These are phyloP conservation scores for Conomelus anceps DNA, from an alignment of 2,888 invertebrate species.

Conservation along the genomic window DNA sequence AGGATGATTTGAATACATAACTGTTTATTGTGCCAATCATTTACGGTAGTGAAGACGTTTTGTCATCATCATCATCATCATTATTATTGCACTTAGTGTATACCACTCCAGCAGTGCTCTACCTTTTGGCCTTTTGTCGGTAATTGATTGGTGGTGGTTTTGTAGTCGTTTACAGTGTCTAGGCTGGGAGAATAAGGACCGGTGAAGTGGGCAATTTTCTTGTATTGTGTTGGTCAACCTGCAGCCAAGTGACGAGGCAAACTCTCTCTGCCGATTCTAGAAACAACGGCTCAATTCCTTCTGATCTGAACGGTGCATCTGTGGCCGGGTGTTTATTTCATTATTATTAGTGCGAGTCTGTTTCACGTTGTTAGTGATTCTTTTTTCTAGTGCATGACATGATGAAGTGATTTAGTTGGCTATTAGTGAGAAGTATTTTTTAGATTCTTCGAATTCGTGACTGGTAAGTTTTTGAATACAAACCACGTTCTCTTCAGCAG, in stretches of 20 bases:
- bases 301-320: not conserved
- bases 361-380: not conserved
- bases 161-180: not conserved
- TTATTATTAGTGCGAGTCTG: not conserved
- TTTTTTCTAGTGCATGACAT: not conserved
- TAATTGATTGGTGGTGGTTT: not conserved
- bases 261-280: not conserved
- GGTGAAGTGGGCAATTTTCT: not conserved
- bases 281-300: not conserved
- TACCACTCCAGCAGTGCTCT: not conserved
- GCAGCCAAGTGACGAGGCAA: not conserved
- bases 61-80: not conserved
- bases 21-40: too few relatives aligned
- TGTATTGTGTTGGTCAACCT: not conserved
- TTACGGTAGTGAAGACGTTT: too few relatives aligned
- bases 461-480: not conserved
- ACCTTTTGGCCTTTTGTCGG: not conserved
- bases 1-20: too few relatives aligned
- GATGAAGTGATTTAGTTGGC: not conserved
- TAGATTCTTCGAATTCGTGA: not conserved
- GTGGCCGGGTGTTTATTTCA: not conserved
- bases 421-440: not conserved
- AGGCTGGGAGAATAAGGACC: not conserved
- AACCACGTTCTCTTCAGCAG: too few relatives aligned
- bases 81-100: not conserved